Evolutionary conservation across 2,113 vertebrate species (phyloP).

Genomic region (Nasalis larvatus): DNA sequence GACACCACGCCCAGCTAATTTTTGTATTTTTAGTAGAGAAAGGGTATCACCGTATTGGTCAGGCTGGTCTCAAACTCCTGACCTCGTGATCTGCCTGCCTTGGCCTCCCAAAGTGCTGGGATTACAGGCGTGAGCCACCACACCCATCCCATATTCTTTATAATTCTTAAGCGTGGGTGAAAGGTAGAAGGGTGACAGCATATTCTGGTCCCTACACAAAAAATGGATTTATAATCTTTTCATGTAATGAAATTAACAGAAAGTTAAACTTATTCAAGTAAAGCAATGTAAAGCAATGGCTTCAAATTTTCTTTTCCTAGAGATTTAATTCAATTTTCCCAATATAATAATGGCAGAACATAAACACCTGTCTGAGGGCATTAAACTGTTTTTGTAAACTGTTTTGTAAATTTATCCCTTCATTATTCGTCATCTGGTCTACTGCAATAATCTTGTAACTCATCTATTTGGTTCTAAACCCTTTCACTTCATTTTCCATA

Average conservation of each 20-base stretch:
- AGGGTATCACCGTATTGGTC: too few relatives aligned
- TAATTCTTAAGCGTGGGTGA: background rate
- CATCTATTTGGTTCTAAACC: background rate
- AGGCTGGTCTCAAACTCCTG: too few relatives aligned
- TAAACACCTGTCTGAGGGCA: background rate
- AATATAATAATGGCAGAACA: background rate
- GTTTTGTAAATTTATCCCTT: background rate
- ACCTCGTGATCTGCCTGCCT: too few relatives aligned
- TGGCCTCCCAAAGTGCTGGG: too few relatives aligned
- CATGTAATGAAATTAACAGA: slow-evolving; percentile 36
- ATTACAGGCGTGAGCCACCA: too few relatives aligned
- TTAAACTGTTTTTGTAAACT: background rate
- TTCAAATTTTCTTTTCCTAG: slow-evolving; percentile 23
- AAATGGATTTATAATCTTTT: background rate
- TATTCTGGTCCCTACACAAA: background rate
- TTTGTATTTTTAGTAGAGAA: too few relatives aligned
- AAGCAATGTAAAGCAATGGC: background rate
- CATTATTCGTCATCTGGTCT: background rate
- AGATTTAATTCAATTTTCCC: background rate
- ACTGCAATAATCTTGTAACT: background rate
- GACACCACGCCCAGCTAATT: too few relatives aligned
- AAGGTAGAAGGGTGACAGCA: background rate
- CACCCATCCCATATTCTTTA: background rate
- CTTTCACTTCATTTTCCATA: background rate
- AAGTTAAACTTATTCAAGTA: slow-evolving; percentile 38